Conservation (phyloP, 2,797 vertebrate species). For the Phrynocephalus vlangalii region DNA sequence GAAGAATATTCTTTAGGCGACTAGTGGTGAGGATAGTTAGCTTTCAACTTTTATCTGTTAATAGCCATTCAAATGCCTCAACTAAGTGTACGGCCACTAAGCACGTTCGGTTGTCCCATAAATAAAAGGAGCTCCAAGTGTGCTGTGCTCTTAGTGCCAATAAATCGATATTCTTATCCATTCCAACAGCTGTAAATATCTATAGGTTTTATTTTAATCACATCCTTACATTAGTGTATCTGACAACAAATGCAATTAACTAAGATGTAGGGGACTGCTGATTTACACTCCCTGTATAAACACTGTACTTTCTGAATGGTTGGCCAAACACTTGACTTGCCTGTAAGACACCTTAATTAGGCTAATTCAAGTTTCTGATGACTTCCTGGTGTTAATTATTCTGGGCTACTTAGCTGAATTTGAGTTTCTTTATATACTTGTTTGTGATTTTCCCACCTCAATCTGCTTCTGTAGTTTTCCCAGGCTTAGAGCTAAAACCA, state of each 20-base stretch:
- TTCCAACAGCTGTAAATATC: constrained; percentile 22
- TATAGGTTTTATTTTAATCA: constrained; percentile 33
- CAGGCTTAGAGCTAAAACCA: background rate
- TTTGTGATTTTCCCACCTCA: background rate
- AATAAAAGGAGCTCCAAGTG: constrained; percentile 16
- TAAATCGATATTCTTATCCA: constrained; percentile 31
- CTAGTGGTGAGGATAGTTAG: background rate
- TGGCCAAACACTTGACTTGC: background rate
- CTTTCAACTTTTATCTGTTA: constrained; percentile 15
- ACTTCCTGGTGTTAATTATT: background rate
- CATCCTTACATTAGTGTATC: constrained; percentile 3
- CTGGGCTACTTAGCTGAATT: background rate
- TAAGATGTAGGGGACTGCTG: background rate
- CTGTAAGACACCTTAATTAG: background rate
- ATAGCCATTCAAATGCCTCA: background rate
- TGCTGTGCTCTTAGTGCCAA: constrained; percentile 22
- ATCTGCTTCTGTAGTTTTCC: background rate
- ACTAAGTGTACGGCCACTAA: constrained; percentile 22
- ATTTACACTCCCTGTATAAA: background rate
- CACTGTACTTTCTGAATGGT: background rate
- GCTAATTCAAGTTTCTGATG: background rate
- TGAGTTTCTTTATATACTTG: background rate
- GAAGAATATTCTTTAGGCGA: background rate
- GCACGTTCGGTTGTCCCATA: constrained; percentile 22
- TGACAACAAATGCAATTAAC: background rate